These are phyloP conservation scores for Lepidotrigona ventralis DNA, from an alignment of 1,140 invertebrate genomes.

Conservation along the genomic window DNA sequence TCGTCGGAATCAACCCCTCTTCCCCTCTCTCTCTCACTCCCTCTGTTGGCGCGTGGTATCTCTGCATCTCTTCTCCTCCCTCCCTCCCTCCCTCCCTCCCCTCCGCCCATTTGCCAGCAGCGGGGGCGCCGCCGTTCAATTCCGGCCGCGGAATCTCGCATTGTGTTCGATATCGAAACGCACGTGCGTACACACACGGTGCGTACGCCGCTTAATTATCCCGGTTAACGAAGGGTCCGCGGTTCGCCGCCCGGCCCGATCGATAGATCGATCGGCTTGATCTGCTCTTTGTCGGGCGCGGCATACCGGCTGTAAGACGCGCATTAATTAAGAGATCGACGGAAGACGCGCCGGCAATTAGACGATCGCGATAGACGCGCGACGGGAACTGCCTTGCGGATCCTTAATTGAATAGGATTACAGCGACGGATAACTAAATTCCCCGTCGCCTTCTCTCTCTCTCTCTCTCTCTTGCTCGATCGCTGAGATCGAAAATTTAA, in stretches of 20 bases:
- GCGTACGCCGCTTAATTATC: slow-evolving; percentile 54
- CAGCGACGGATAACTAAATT: slow-evolving; percentile 44
- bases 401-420: slow-evolving; percentile 62
- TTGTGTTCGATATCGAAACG: slow-evolving; percentile 39
- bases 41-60: too few relatives aligned
- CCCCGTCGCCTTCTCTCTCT: neutral
- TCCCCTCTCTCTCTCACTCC: neutral
- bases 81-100: too few relatives aligned
- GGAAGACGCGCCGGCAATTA: slow-evolving; percentile 62
- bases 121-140: slow-evolving; percentile 11
- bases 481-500: too few relatives aligned
- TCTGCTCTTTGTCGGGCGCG: slow-evolving; percentile 43
- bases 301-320: slow-evolving; percentile 41
- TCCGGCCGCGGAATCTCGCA: slow-evolving; percentile 26
- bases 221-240: slow-evolving; percentile 47
- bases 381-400: slow-evolving; percentile 45
- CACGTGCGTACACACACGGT: slow-evolving; percentile 8
- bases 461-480: neutral
- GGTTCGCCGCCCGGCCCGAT: slow-evolving; percentile 34
- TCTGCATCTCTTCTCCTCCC: too few relatives aligned
- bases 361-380: slow-evolving; percentile 55
- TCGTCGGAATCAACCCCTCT: neutral
- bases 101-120: too few relatives aligned
- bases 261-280: slow-evolving; percentile 46
- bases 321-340: slow-evolving; percentile 65